These are phyloP conservation scores for Bathybates hornii DNA, from an alignment of 2,113 vertebrate species.

Conservation along the genomic window DNA sequence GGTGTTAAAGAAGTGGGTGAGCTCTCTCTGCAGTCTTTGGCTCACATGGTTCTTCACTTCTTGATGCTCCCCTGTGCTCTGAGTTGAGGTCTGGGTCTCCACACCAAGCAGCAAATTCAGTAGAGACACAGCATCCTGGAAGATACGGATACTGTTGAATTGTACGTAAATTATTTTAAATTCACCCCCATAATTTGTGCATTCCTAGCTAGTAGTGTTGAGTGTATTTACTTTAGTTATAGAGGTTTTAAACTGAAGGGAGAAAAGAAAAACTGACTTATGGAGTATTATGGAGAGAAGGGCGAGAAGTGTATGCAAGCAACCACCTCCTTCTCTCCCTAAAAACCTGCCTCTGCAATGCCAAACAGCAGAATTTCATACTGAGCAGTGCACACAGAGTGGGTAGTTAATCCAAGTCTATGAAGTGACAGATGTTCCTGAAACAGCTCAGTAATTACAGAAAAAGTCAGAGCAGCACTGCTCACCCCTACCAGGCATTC, in stretches of 20 bases:
- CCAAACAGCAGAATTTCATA: background rate
- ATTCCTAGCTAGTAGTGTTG: background rate
- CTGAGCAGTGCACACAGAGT: background rate
- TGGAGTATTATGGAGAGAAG: background rate
- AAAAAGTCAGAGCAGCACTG: conserved; percentile 41
- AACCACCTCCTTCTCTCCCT: background rate
- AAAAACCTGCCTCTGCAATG: background rate
- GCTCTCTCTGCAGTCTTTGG: conserved; percentile 86
- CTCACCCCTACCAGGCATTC: conserved; percentile 63
- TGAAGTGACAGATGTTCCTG: conserved; percentile 61
- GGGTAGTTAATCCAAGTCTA: conserved; percentile 14
- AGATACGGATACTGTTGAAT: background rate
- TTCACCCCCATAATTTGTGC: background rate
- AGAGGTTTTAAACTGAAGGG: background rate
- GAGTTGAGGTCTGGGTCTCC: conserved; percentile 61
- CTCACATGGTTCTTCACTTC: conserved; percentile 73
- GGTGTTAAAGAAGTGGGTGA: conserved; percentile 78
- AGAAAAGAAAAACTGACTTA: background rate
- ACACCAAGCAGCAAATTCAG: conserved; percentile 75
- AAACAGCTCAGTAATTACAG: conserved; percentile 69
- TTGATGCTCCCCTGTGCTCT: conserved; percentile 55
- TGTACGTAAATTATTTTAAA: background rate
- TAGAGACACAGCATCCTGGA: conserved; percentile 79
- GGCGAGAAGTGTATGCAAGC: background rate
- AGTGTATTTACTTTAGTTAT: background rate